Evolutionary conservation across 2,113 vertebrate genomes (phyloP).

Genomic region (Hyperoodon ampullatus): DNA sequence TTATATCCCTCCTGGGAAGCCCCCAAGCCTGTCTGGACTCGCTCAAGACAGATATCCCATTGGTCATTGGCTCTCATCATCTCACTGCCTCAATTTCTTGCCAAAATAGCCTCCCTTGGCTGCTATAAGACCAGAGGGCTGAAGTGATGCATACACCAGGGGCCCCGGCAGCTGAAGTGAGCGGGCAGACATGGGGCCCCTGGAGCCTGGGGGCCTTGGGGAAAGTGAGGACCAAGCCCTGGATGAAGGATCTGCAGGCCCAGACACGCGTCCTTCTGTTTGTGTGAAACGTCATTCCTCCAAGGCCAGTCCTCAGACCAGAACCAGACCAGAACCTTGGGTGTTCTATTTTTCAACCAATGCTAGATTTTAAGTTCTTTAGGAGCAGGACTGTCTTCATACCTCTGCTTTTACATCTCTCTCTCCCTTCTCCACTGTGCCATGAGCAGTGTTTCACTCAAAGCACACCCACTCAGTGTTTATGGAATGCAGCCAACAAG

Average conservation of each 20-base stretch:
- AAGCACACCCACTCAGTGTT: background rate
- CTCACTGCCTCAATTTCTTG: background rate
- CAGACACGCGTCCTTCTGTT: background rate
- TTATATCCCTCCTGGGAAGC: background rate
- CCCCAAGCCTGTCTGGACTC: background rate
- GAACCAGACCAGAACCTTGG: background rate
- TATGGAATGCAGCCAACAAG: background rate
- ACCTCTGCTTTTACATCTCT: background rate
- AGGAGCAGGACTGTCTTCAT: background rate
- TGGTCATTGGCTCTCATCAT: background rate
- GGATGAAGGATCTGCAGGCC: background rate
- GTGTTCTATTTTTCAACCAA: background rate
- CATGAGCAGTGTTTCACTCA: background rate
- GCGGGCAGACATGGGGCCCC: background rate
- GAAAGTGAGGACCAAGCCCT: background rate
- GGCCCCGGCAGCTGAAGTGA: background rate
- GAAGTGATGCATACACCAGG: background rate
- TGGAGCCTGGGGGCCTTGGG: accelerated
- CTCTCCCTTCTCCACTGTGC: background rate
- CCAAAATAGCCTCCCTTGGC: background rate
- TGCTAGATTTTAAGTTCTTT: background rate
- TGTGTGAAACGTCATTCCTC: background rate
- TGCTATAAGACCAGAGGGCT: background rate
- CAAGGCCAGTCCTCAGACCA: background rate
- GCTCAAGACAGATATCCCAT: background rate